Conservation (phyloP, 2,888 invertebrate species). For the Ormyrus nitidulus region DNA sequence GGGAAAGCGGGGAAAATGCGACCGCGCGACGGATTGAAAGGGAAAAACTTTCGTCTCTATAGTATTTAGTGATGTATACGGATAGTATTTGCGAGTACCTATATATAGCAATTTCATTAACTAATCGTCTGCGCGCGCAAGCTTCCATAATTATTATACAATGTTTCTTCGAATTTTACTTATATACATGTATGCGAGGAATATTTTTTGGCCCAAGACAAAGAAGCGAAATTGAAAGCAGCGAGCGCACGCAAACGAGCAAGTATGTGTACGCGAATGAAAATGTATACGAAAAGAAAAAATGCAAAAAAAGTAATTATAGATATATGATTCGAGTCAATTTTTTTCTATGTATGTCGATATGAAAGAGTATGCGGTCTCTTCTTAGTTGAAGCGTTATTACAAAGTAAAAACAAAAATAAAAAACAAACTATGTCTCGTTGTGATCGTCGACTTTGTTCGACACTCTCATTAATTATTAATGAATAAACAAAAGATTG, state of each 20-base stretch:
- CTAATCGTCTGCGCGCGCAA: slow-evolving; percentile 11
- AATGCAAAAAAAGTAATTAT: slow-evolving; percentile 1
- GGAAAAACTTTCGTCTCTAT: slow-evolving; percentile 30
- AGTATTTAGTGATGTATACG: slow-evolving; percentile 30
- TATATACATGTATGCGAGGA: too few relatives aligned
- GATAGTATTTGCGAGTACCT: slow-evolving; percentile 39
- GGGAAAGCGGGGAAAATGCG: slow-evolving; percentile 5
- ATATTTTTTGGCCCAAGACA: too few relatives aligned
- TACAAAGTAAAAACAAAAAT: slow-evolving; percentile 56
- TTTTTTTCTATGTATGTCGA: slow-evolving; percentile 49
- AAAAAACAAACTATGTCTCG: slow-evolving; percentile 67
- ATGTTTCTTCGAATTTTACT: too few relatives aligned
- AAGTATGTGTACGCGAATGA: slow-evolving; percentile 35
- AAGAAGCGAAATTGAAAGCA: neutral
- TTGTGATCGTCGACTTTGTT: slow-evolving; percentile 68
- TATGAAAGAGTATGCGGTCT: slow-evolving; percentile 23
- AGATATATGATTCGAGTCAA: slow-evolving; percentile 52
- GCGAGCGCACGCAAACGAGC: neutral
- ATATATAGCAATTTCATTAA: slow-evolving; percentile 26
- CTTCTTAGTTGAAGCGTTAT: slow-evolving; percentile 62
- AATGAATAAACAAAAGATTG: slow-evolving; percentile 65
- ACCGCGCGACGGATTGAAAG: neutral
- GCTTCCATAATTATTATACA: too few relatives aligned
- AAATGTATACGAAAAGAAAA: neutral
- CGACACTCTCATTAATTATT: slow-evolving; percentile 67